phyloP scores from a whole-genome alignment of 2,888 invertebrate species.

The Epiblema foenella region DNA sequence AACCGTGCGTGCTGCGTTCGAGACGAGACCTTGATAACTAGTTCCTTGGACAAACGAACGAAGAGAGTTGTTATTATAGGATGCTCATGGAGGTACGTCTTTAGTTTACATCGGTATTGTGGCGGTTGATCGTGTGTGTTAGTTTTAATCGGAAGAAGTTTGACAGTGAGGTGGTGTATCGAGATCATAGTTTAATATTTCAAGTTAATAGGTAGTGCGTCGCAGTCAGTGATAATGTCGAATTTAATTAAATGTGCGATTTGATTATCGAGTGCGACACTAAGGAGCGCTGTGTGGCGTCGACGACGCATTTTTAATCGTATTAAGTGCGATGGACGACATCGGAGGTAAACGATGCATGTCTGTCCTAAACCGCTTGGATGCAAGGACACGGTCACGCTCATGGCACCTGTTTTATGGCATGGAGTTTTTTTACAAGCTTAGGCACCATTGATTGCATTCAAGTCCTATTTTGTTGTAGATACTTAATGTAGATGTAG shows the following conservation, averaged over 20 bases:
- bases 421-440: conserved; percentile 45
- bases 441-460: conserved; percentile 46
- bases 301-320: conserved; percentile 64
- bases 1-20: conserved; percentile 75
- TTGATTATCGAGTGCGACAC: conserved; percentile 65
- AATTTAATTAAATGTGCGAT: conserved; percentile 74
- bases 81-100: conserved; percentile 83
- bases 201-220: conserved; percentile 61
- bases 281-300: conserved; percentile 72
- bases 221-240: conserved; percentile 67
- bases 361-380: conserved; percentile 54
- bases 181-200: conserved; percentile 36
- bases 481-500: conserved; percentile 49
- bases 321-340: conserved; percentile 77
- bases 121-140: conserved; percentile 69
- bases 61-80: conserved; percentile 82
- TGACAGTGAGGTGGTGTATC: conserved; percentile 71
- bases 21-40: conserved; percentile 85
- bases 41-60: conserved; percentile 82
- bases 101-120: conserved; percentile 73
- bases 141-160: conserved; percentile 54
- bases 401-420: conserved; percentile 40
- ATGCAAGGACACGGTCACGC: conserved; percentile 41
- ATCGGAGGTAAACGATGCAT: conserved; percentile 81
- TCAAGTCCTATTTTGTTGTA: conserved; percentile 44